Conservation (phyloP, 1,140 invertebrate genomes). For the Drosophila takahashii region DNA sequence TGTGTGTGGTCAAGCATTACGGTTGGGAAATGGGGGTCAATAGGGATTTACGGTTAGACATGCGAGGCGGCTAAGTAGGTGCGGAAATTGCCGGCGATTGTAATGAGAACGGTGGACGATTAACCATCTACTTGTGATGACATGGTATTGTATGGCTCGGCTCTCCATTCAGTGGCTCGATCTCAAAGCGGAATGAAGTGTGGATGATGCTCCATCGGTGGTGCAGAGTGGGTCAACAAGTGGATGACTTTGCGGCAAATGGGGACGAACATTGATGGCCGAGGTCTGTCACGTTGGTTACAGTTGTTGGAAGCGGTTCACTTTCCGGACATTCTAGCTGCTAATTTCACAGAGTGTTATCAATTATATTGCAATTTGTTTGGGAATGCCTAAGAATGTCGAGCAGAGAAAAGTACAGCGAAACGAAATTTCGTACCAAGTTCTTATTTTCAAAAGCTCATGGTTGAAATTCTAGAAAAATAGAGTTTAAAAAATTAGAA, state of each 20-base stretch:
- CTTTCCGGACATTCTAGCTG: slow-evolving; percentile 24
- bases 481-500: not conserved
- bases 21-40: slow-evolving; percentile 46
- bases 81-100: slow-evolving; percentile 36
- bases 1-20: slow-evolving; percentile 33
- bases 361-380: slow-evolving; percentile 44
- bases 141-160: not conserved
- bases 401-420: not conserved
- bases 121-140: slow-evolving; percentile 30
- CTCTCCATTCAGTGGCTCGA: not conserved
- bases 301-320: slow-evolving; percentile 47
- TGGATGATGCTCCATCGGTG: slow-evolving; percentile 11
- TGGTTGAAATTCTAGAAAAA: not conserved
- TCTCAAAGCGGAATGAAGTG: not conserved
- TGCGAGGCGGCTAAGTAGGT: slow-evolving; percentile 39
- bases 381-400: slow-evolving; percentile 22
- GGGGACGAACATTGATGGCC: slow-evolving; percentile 19
- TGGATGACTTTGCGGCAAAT: slow-evolving; percentile 23
- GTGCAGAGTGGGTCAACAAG: slow-evolving; percentile 38
- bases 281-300: slow-evolving; percentile 35
- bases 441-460: not conserved
- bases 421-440: not conserved
- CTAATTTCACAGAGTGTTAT: slow-evolving; percentile 29
- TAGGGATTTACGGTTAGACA: slow-evolving; percentile 51
- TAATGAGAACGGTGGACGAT: slow-evolving; percentile 45